Evolutionary conservation across 2,888 invertebrate species (phyloP), one percentile per base, ranked within the genome.

Genomic region (Lasioglossum malachurum): DNA sequence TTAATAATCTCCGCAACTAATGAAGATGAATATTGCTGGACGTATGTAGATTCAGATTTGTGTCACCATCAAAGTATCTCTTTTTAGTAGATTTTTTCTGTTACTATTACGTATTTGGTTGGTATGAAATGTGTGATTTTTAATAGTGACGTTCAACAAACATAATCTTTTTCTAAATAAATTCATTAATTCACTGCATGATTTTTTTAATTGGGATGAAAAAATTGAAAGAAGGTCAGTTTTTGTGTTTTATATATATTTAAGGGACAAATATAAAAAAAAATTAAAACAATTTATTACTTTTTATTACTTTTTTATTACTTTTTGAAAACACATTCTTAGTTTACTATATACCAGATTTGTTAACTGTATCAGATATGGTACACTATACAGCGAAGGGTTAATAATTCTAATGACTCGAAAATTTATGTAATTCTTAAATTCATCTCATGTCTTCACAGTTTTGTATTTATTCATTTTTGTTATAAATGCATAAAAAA

Each of bases 1-100:
- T 49, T 87, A 72, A 73, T 80, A 76, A 79, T 81, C 71, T 35
- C 27, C n/a, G 8, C 8, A 31, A 64, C 23, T 76, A 82, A 83
- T 76, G 83, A 60, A 83, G 74, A 82, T 38, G 53, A 78, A 84
- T 60, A 35, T 60, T 49, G 23, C 2, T n/a, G 35, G 4, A 14
- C 8, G 67, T 3, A 19, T 7, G 2, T 3, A 64, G 12, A 64
- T 31, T 5, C 27, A 16, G 44, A 60, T 60, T 2, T 23, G 57
- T 12, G 12, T n/a, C 3, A 57, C 31, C 31, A 57, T 57, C 12
- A 12, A 0, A n/a, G n/a, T n/a, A 57, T n/a, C 57, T 4, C 57
- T 12, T 10, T n/a, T n/a, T 57, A n/a, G 2, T n/a, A 57, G 10
- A 4, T n/a, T 57, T n/a, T 4, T 12, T 4, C 57, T 10, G 3